Conservation (phyloP, 2,113 vertebrate genomes). For the Smithornis capensis region DNA sequence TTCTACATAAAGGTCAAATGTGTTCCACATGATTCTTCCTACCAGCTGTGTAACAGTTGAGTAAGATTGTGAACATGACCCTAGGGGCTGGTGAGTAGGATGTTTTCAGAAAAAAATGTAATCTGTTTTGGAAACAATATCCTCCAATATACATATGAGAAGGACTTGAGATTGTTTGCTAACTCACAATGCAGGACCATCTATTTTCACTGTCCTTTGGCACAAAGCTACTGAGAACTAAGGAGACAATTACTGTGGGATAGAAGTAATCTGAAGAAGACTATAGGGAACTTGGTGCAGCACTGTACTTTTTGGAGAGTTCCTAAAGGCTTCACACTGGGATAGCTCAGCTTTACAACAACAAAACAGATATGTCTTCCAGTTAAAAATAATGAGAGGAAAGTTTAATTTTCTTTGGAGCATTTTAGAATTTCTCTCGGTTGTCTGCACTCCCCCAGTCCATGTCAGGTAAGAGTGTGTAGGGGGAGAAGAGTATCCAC, state of each 20-base stretch:
- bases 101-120: not conserved
- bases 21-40: not conserved
- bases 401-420: not conserved
- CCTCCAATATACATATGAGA: not conserved
- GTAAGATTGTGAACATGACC: not conserved
- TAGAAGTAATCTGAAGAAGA: not conserved
- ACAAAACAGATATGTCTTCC: not conserved
- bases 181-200: not conserved
- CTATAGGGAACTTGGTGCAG: not conserved
- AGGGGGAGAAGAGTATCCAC: not conserved
- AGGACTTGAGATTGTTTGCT: not conserved
- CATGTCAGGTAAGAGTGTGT: not conserved
- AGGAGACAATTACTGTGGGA: not conserved
- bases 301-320: not conserved
- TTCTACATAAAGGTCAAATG: not conserved
- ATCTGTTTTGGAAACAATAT: not conserved
- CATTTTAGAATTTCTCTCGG: not conserved
- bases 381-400: not conserved
- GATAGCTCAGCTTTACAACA: not conserved
- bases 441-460: not conserved
- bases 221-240: not conserved
- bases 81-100: not conserved
- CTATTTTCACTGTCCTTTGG: not conserved
- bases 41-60: not conserved
- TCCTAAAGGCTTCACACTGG: not conserved